phyloP scores from a whole-genome alignment of 2,113 vertebrate species.

The Diadophis punctatus region DNA sequence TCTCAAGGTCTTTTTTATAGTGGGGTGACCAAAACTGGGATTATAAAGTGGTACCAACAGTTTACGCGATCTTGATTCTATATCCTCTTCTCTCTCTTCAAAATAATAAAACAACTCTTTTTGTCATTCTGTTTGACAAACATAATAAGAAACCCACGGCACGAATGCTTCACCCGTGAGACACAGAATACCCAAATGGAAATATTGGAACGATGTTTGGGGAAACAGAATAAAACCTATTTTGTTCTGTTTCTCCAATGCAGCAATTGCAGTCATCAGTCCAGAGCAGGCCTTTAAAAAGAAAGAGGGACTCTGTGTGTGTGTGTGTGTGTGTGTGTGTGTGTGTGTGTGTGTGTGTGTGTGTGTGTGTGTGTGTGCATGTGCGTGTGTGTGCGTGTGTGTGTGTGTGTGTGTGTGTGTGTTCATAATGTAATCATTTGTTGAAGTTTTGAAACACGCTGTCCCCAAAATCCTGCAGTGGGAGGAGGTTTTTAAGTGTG shows the following conservation, averaged over 20 bases:
- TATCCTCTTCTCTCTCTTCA: too few species aligned
- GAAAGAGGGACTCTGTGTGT: neutral
- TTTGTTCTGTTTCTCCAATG: neutral
- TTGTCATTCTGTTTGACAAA: neutral
- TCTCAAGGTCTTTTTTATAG: too few species aligned
- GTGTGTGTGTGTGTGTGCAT: too few species aligned
- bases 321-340: too few species aligned
- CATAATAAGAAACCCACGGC: neutral
- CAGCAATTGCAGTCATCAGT: neutral
- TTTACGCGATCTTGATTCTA: too few species aligned
- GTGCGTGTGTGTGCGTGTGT: neutral
- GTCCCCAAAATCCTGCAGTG: conserved; percentile 10
- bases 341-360: neutral
- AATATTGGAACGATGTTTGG: neutral
- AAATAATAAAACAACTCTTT: too few species aligned
- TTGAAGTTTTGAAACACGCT: conserved; percentile 8
- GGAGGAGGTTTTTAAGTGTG: conserved; percentile 2
- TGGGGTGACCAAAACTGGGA: too few species aligned
- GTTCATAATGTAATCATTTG: neutral
- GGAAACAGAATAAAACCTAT: neutral
- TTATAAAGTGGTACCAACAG: too few species aligned
- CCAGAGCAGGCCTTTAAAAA: neutral
- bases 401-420: neutral
- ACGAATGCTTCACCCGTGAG: neutral
- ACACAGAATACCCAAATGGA: neutral